A percentile compares a stretch with the other conserved stretches of the same genome.
Evolutionary conservation across 2,797 vertebrate species (phyloP).

Genomic region (Gymnothorax javanicus): DNA sequence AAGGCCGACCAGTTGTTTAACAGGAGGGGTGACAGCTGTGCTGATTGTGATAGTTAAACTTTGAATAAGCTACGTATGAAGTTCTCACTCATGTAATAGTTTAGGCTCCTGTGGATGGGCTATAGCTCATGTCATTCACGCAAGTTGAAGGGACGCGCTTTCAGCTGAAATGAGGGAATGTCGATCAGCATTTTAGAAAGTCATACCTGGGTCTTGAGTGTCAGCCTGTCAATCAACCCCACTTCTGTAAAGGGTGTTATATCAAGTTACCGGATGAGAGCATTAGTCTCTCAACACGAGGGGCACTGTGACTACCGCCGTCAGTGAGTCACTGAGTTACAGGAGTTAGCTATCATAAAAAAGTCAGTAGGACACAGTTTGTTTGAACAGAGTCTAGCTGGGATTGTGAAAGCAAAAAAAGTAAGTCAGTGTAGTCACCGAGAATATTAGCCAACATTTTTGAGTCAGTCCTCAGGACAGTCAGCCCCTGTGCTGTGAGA

Average conservation of each 20-base stretch:
- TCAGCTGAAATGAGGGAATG: constrained; percentile 1
- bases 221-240: constrained; percentile 15
- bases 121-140: neutral
- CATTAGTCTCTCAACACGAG: neutral
- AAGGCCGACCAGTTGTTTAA: neutral
- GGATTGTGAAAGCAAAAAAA: neutral
- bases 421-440: neutral
- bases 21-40: neutral
- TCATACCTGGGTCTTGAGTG: constrained; percentile 16
- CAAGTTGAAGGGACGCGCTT: neutral
- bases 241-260: constrained; percentile 2
- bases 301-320: neutral
- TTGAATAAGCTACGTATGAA: neutral
- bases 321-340: neutral
- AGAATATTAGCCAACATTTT: neutral
- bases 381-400: neutral
- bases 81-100: neutral
- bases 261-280: constrained; percentile 20
- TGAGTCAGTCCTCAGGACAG: neutral
- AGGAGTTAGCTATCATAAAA: neutral
- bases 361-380: neutral
- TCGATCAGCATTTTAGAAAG: constrained; percentile 7
- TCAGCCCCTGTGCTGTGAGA: neutral
- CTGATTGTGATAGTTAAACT: neutral
- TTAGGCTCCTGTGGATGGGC: neutral